Evolutionary conservation across 1,140 invertebrate genomes (phyloP), one percentile per base, ranked within the genome.

Genomic region (Orchesella cincta): DNA sequence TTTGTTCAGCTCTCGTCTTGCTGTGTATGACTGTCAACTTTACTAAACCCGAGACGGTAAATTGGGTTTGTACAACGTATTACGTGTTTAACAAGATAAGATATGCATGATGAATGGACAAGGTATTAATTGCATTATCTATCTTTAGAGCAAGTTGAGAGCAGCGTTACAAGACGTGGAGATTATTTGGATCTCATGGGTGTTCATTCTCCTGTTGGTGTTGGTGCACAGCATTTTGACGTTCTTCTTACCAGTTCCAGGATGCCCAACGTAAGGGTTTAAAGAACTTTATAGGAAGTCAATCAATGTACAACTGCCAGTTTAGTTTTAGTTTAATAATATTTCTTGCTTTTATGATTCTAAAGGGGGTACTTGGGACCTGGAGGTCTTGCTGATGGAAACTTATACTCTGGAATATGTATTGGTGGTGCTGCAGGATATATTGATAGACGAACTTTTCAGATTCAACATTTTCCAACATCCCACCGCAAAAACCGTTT

Each of bases 311-410:
- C n/a, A n/a, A n/a, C n/a, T n/a, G n/a, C n/a, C n/a, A n/a, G n/a
- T n/a, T n/a, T n/a, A n/a, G n/a, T n/a, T n/a, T n/a, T n/a, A n/a
- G n/a, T n/a, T n/a, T n/a, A n/a, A n/a, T n/a, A n/a, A n/a, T n/a
- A n/a, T n/a, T n/a, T 51, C n/a, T 5, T 12, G 0, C 71, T 52
- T n/a, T n/a, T n/a, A n/a, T n/a, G n/a, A 26, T 20, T 64, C 71
- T 78, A 0, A 79, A 90, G 91, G 16, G 95, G 95, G 1, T 98
- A 98, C 84, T 83, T 96, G 18, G 95, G 96, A 0, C 95, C 96
- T 0, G 96, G 95, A 18, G 96, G 96, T 23, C 87, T 93, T 51
- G 86, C 89, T 79, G 88, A 92, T 35, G 85, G 90, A 78, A 16
- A 3, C n/a, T 12, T 33, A n/a, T 67, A 67, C 29, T 67, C 62